Percentiles rank a stretch among this genome's conserved stretches.
Evolutionary conservation across 2,797 vertebrate genomes (phyloP).

Genomic region (Sebastes miniatus): DNA sequence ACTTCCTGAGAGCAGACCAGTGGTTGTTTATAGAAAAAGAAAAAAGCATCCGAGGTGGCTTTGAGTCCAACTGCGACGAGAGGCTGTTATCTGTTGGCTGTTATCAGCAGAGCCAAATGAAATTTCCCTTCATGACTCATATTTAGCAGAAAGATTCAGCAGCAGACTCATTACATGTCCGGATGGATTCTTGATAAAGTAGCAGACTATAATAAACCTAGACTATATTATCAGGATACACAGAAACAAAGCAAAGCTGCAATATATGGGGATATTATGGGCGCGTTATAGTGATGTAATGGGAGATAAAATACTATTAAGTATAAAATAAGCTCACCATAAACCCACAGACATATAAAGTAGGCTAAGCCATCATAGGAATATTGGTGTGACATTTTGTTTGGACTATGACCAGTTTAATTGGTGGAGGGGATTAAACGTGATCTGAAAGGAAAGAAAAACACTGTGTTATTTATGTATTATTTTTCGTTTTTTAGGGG

Average conservation of each 20-base stretch:
- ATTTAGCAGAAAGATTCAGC: conserved; percentile 15
- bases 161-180: conserved; percentile 18
- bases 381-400: conserved; percentile 24
- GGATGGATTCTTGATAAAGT: background rate
- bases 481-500: background rate
- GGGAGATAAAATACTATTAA: conserved; percentile 33
- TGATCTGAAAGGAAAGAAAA: background rate
- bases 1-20: conserved; percentile 64
- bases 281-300: conserved; percentile 11
- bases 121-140: conserved; percentile 4
- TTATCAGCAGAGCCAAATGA: conserved; percentile 31
- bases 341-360: conserved; percentile 34
- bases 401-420: conserved; percentile 13
- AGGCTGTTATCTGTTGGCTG: conserved; percentile 37
- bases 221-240: background rate
- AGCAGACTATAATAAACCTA: background rate
- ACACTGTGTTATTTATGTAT: background rate
- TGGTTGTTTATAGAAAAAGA: conserved; percentile 37
- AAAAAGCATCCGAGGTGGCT: conserved; percentile 35
- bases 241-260: background rate
- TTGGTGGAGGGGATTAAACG: background rate
- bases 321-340: conserved; percentile 29
- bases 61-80: conserved; percentile 56
- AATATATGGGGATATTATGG: background rate
- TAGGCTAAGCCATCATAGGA: conserved; percentile 33